Evolutionary conservation across 2,113 vertebrate genomes (phyloP).

Genomic region (Chaetodon auriga): DNA sequence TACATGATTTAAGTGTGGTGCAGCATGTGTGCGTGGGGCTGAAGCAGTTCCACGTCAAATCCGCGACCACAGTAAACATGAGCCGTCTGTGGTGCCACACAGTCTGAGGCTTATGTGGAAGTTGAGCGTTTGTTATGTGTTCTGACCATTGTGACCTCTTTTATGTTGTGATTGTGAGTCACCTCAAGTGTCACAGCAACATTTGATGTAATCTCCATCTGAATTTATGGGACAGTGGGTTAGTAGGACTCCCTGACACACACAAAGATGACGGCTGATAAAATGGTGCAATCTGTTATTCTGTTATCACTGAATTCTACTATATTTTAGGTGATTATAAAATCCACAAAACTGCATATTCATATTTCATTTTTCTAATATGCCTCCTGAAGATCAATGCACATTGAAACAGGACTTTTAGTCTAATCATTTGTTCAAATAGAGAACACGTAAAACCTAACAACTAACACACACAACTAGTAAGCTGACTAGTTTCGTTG

Average conservation of each 20-base stretch:
- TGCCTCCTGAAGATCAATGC: not conserved
- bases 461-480: not conserved
- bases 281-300: not conserved
- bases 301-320: too few relatives aligned
- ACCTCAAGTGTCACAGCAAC: slow-evolving; percentile 1
- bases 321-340: not conserved
- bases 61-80: not conserved
- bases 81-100: not conserved
- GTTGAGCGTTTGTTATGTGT: not conserved
- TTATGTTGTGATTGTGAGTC: slow-evolving; percentile 44
- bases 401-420: not conserved
- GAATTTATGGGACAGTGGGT: slow-evolving; percentile 41
- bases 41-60: not conserved
- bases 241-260: slow-evolving; percentile 22
- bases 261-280: slow-evolving; percentile 19
- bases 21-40: not conserved
- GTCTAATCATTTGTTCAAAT: not conserved
- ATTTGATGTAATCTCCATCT: slow-evolving; percentile 33
- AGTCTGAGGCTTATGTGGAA: slow-evolving; percentile 1
- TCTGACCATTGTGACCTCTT: slow-evolving; percentile 2
- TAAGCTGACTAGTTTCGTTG: too few relatives aligned
- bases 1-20: not conserved
- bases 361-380: too few relatives aligned
- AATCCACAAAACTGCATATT: not conserved
- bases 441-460: not conserved